Evolutionary conservation across 2,888 invertebrate genomes (phyloP).

Genomic region (Hyppa rectilinea): DNA sequence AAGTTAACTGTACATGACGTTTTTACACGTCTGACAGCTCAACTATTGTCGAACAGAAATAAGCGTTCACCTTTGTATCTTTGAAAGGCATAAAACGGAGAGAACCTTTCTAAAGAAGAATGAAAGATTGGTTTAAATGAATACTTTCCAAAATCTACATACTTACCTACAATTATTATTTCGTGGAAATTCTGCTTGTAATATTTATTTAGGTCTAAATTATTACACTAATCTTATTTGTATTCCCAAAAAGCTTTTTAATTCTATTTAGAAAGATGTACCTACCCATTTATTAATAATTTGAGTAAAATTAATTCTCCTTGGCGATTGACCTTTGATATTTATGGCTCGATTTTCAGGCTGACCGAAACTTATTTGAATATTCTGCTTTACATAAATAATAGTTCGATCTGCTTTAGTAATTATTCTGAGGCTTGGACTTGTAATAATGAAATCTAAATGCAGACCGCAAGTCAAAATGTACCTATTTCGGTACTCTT

Average conservation of each 20-base stretch:
- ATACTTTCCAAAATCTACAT: conserved; percentile 19
- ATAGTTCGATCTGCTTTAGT: background rate
- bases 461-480: conserved; percentile 19
- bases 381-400: conserved; percentile 30
- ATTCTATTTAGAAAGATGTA: background rate
- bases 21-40: conserved; percentile 71
- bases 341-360: conserved; percentile 13
- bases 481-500: background rate
- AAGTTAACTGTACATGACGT: conserved; percentile 81
- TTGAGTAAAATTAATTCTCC: background rate
- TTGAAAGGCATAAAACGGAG: conserved; percentile 47
- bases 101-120: conserved; percentile 51
- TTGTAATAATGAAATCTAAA: conserved; percentile 21
- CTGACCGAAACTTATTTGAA: conserved; percentile 35
- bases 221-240: background rate
- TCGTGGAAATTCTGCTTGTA: background rate
- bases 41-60: conserved; percentile 67
- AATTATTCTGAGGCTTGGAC: background rate
- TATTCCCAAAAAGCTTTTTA: background rate
- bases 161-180: background rate
- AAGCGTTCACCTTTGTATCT: conserved; percentile 54
- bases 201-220: background rate
- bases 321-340: background rate
- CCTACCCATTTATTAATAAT: too few species aligned
- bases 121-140: conserved; percentile 10